Percentiles rank a stretch among this genome's conserved stretches.
phyloP scores from a whole-genome alignment of 2,113 vertebrate genomes.

The Sphaerodactylus townsendi region DNA sequence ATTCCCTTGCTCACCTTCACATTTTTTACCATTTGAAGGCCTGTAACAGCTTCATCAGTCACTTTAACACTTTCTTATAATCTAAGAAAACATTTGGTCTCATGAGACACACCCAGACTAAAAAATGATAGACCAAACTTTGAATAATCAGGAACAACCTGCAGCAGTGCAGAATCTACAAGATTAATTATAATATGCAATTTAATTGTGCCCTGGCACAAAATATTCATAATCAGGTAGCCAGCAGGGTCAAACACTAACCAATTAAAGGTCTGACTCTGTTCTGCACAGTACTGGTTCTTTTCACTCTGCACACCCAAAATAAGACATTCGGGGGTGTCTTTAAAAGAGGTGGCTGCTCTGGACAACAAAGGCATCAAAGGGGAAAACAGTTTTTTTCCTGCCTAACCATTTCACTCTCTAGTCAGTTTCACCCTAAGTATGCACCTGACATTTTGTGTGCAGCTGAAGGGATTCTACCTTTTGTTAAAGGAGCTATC shows the following conservation, averaged over 20 bases:
- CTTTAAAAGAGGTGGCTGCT: too few species aligned
- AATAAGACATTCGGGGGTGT: too few species aligned
- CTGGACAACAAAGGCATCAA: too few species aligned
- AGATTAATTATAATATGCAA: constrained; percentile 6
- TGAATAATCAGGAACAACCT: constrained; percentile 36
- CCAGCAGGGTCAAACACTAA: neutral
- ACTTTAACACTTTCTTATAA: constrained; percentile 40
- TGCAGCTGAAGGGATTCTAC: too few species aligned
- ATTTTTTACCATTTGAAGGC: constrained; percentile 34
- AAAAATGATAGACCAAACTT: constrained; percentile 23
- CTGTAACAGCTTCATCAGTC: constrained; percentile 57
- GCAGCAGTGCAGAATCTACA: neutral
- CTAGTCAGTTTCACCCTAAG: too few species aligned
- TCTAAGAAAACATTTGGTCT: constrained; percentile 32
- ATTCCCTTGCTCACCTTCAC: constrained; percentile 49
- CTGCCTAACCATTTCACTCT: too few species aligned
- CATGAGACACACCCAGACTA: constrained; percentile 25
- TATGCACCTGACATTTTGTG: too few species aligned
- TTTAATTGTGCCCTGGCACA: neutral
- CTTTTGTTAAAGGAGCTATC: too few species aligned
- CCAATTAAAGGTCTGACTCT: too few species aligned
- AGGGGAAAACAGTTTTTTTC: too few species aligned
- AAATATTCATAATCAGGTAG: neutral
- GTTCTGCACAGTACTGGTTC: too few species aligned
- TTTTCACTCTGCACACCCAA: too few species aligned